Base-by-base conservation (phyloP, 2,888 invertebrate genomes). In the Acutogordius australiensis region DNA sequence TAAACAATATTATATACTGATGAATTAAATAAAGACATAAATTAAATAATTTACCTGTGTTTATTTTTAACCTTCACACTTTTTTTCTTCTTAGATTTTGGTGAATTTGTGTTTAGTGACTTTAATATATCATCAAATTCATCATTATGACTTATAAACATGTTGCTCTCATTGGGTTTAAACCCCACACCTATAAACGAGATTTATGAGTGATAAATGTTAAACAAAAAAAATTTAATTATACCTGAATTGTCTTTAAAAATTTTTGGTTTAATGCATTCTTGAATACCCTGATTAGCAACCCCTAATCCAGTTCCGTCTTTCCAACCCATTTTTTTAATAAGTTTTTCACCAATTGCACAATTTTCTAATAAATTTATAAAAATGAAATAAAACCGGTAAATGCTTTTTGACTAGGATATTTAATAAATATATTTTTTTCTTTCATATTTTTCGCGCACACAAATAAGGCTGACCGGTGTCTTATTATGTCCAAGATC, bases 311-410 rank as follows among this genome's bases (percentile, higher is more conserved):
- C 26, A 4, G 8, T 8, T n/a, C 51, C 51, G 4, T 8, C 26
- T 51, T 51, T 23, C 51, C 51, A 51, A 4, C 51, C 51, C 51
- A 51, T 51, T 51, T 51, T 51, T 23, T 51, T 51, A 21, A 51
- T 51, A 4, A 51, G 8, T 23, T 51, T 51, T 51, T 51, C 51
- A 4, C 51, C 51, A n/a, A 51, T 8, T 4, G 51, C 18, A 51
- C 51, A 51, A n/a, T 8, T 21, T 23, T 51, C 51, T 51, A 51
- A n/a, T 4, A 51, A 21, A 23, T n/a, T n/a, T n/a, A n/a, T n/a
- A n/a, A n/a, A n/a, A n/a, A n/a, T n/a, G n/a, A n/a, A n/a, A n/a
- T n/a, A n/a, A n/a, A n/a, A n/a, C n/a, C n/a, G n/a, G n/a, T n/a
- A n/a, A n/a, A n/a, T n/a, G n/a, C n/a, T n/a, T n/a, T n/a, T n/a